Conservation (phyloP, 2,797 vertebrate species). For the Otolemur crassicaudatus region DNA sequence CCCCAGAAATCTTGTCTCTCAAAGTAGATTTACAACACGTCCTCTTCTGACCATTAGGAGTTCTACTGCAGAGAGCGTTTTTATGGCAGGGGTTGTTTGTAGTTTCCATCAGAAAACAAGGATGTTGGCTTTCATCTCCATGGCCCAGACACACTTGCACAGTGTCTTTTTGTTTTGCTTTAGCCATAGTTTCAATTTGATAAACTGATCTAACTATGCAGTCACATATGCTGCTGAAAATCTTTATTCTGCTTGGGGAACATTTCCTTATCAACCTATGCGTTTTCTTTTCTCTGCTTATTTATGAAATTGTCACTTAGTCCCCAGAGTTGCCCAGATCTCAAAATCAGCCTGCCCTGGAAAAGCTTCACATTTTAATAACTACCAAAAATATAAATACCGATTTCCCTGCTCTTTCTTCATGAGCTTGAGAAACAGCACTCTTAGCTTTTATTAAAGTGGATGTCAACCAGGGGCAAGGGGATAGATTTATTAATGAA, state of each 20-base stretch:
- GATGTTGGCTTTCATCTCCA: neutral
- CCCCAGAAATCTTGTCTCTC: constrained; percentile 56
- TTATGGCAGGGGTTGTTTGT: neutral
- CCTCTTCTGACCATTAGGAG: constrained; percentile 19
- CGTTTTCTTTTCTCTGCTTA: neutral
- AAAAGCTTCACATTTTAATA: constrained; percentile 41
- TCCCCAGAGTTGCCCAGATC: neutral
- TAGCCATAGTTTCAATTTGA: constrained; percentile 31
- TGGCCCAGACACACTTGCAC: neutral
- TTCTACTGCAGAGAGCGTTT: neutral
- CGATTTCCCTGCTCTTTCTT: constrained; percentile 1
- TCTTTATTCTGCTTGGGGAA: constrained; percentile 19
- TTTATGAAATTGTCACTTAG: constrained; percentile 43
- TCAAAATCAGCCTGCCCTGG: constrained; percentile 22
- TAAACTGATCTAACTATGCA: neutral
- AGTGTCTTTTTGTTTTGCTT: constrained; percentile 32
- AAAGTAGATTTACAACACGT: constrained; percentile 32
- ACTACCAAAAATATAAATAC: neutral
- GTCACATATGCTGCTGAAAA: neutral
- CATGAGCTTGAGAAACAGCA: neutral
- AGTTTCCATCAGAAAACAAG: constrained; percentile 22
- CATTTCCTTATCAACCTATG: neutral
- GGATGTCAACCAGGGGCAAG: constrained; percentile 33
- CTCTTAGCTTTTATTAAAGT: neutral
- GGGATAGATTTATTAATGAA: constrained; percentile 30